These are phyloP conservation scores for Sapayoa aenigma DNA, from an alignment of 2,113 vertebrate species.

Conservation along the genomic window DNA sequence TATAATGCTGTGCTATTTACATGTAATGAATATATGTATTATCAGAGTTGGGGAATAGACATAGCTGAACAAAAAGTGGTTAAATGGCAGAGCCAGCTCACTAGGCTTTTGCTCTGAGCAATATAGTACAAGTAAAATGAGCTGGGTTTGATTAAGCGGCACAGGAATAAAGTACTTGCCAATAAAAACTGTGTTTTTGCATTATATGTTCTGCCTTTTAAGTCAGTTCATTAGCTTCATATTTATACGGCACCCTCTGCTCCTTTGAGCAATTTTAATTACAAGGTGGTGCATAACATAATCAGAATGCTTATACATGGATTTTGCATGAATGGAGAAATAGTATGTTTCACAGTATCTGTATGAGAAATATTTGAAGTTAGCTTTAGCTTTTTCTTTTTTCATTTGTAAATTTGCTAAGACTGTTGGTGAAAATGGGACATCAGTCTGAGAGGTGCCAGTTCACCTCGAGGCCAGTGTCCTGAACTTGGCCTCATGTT, in stretches of 20 bases:
- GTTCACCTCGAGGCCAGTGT: neutral
- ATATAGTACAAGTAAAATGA: neutral
- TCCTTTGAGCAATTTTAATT: slow-evolving; percentile 49
- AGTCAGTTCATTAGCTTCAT: slow-evolving; percentile 41
- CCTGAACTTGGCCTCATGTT: neutral
- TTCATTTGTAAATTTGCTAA: neutral
- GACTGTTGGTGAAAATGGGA: neutral
- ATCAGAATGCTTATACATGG: neutral
- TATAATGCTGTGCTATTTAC: neutral
- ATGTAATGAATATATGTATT: neutral
- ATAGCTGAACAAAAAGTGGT: slow-evolving; percentile 10
- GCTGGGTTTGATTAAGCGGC: slow-evolving; percentile 4
- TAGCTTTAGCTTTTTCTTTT: neutral
- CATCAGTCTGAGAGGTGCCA: neutral
- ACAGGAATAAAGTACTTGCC: neutral
- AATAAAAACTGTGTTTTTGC: neutral
- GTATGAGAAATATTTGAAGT: neutral
- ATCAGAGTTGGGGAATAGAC: neutral
- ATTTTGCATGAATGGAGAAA: neutral
- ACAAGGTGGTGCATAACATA: neutral
- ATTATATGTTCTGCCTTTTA: slow-evolving; percentile 13
- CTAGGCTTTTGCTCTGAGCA: neutral
- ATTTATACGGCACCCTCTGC: neutral
- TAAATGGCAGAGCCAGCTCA: neutral
- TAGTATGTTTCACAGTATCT: neutral